Conservation (phyloP, 2,113 vertebrate species). For the Trogon melanurus region DNA sequence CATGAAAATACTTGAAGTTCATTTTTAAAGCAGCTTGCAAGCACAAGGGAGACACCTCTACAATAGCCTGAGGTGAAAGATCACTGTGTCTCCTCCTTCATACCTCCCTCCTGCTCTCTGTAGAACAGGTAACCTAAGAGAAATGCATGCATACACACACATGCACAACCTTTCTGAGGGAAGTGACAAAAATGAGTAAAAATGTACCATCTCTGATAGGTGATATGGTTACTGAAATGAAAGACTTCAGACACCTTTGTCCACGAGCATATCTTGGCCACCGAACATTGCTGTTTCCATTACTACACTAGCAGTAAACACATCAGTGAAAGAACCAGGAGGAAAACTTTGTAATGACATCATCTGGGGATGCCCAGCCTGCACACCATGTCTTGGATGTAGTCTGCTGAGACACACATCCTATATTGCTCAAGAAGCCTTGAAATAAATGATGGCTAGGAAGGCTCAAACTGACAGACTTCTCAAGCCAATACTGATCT, state of each 20-base stretch:
- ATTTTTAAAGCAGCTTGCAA: background rate
- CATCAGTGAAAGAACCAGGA: background rate
- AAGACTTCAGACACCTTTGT: background rate
- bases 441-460: background rate
- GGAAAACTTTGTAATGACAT: background rate
- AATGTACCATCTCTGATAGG: background rate
- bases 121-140: background rate
- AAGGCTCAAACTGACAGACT: background rate
- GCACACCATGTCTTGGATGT: background rate
- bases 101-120: background rate
- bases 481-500: background rate
- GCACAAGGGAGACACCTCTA: background rate
- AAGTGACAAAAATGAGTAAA: background rate
- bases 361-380: background rate
- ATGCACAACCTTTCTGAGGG: background rate
- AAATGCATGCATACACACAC: background rate
- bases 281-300: background rate
- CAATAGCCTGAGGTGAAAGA: background rate
- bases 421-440: background rate
- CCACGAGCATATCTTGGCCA: background rate
- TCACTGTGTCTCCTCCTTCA: background rate
- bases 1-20: background rate
- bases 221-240: background rate
- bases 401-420: background rate
- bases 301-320: background rate